Percentiles rank a stretch among this genome's conserved stretches.
These are phyloP conservation scores for Brachionichthys hirsutus DNA, from an alignment of 2,113 vertebrate genomes.

Conservation along the genomic window DNA sequence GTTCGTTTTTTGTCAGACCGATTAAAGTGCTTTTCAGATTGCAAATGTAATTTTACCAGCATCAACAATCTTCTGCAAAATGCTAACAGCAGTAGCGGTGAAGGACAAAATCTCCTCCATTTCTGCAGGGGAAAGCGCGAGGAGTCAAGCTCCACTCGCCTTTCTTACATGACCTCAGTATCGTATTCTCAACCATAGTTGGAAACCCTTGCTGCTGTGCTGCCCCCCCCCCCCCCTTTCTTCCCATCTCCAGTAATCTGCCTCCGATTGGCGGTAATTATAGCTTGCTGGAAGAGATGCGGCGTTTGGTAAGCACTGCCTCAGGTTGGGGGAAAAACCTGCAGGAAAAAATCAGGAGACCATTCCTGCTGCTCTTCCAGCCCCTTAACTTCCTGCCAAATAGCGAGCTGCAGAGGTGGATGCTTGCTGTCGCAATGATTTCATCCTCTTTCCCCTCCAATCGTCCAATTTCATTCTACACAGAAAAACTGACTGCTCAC, in stretches of 20 bases:
- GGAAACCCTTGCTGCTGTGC: conserved; percentile 6
- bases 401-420: conserved; percentile 6
- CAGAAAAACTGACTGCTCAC: too few relatives aligned
- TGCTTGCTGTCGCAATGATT: conserved; percentile 11
- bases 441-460: conserved; percentile 8
- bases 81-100: conserved; percentile 24
- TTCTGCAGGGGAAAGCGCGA: conserved; percentile 4
- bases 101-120: conserved; percentile 30
- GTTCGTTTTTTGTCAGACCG: conserved; percentile 22
- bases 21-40: conserved; percentile 37
- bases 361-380: conserved; percentile 15
- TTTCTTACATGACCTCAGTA: conserved; percentile 62
- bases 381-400: conserved; percentile 30
- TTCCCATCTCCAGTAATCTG: conserved; percentile 56
- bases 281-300: conserved; percentile 60
- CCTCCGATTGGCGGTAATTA: conserved; percentile 63
- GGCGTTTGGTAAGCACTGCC: conserved; percentile 37
- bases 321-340: conserved; percentile 31
- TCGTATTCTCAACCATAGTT: conserved; percentile 56
- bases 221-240: neutral
- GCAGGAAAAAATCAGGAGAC: conserved; percentile 28
- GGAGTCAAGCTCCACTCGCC: conserved; percentile 57
- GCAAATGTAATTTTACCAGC: conserved; percentile 38
- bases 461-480: neutral
- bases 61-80: conserved; percentile 37